Percentiles rank a stretch among this genome's conserved stretches.
phyloP scores from a whole-genome alignment of 2,113 vertebrate genomes.

The Callionymus lyra region DNA sequence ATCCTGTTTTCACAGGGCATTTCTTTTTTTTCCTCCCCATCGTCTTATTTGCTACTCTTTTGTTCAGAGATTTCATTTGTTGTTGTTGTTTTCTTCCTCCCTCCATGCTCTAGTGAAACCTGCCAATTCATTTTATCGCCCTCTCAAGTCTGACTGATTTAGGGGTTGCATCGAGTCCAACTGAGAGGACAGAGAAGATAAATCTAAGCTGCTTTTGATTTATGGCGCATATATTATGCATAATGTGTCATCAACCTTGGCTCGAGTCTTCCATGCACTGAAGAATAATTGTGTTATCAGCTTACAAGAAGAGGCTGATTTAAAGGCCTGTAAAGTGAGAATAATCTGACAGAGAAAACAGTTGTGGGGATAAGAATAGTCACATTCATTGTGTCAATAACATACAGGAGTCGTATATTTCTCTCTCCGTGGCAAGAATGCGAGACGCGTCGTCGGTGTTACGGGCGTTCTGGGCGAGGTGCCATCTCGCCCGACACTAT shows the following conservation, averaged over 20 bases:
- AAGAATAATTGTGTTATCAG: conserved; percentile 46
- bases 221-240: conserved; percentile 40
- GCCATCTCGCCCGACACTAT: conserved; percentile 49
- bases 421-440: conserved; percentile 34
- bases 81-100: conserved; percentile 36
- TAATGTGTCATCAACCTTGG: conserved; percentile 61
- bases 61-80: conserved; percentile 50
- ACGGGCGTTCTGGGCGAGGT: conserved; percentile 42
- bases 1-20: conserved; percentile 47
- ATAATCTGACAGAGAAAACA: conserved; percentile 26
- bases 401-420: conserved; percentile 24
- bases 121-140: conserved; percentile 56
- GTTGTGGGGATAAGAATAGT: conserved; percentile 13
- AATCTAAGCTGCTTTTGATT: conserved; percentile 62
- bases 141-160: conserved; percentile 56
- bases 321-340: conserved; percentile 23
- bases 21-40: conserved; percentile 34
- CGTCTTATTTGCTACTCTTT: conserved; percentile 52
- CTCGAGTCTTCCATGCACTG: conserved; percentile 47
- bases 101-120: conserved; percentile 18
- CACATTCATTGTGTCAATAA: conserved; percentile 13
- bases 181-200: conserved; percentile 40
- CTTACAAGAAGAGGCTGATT: conserved; percentile 42
- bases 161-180: conserved; percentile 48
- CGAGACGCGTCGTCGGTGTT: conserved; percentile 38